Base-by-base conservation (phyloP, 2,113 vertebrate species). In the Seriola rivoliana region DNA sequence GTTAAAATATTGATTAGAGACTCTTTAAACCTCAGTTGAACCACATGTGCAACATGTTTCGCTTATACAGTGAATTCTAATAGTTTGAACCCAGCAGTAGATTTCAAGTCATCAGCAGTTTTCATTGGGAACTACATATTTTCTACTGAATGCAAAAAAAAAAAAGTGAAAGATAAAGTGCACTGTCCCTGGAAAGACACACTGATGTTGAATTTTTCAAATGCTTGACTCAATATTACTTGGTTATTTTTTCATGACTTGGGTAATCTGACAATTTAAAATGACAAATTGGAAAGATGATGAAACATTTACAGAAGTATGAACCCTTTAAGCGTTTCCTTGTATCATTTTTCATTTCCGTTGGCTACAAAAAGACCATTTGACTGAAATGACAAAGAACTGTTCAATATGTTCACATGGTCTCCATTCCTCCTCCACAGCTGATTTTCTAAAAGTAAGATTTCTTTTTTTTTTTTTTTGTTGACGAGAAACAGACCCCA, bases 391-490 rank as follows among this genome's bases (percentile, higher is more conserved):
- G 23, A 29, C 40, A 38, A 1, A 3, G 4, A 71, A 25, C 4
- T 63, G 58, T 69, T 68, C 23, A 59, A 16, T 4, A 10, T 55
- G 68, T 69, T 55, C 66, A 73, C 29, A 57, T 19, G 9, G 44
- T 52, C 55, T 69, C 55, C 10, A n/a, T 23, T 83, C 81, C 65
- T 84, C 69, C 74, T 80, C 60, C 64, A 76, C 66, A 57, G 86
- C 64, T 81, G 76, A 84, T 71, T 89, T 88, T 78, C 70, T 19
- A 52, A 77, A 78, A 59, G 82, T 78, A 42, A 71, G 55, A 40
- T 32, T 54, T 55, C 82, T 36, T 36, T 36, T 75, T 63, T 78
- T 73, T 73, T 21, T 4, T 14, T 78, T 48, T 80, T 52, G n/a
- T 75, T 65, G 66, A 58, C 74, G 23, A 65, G 57, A 68, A 88